These are phyloP conservation scores for Rhopalosiphum maidis DNA, from an alignment of 1,140 invertebrate species.

Conservation along the genomic window DNA sequence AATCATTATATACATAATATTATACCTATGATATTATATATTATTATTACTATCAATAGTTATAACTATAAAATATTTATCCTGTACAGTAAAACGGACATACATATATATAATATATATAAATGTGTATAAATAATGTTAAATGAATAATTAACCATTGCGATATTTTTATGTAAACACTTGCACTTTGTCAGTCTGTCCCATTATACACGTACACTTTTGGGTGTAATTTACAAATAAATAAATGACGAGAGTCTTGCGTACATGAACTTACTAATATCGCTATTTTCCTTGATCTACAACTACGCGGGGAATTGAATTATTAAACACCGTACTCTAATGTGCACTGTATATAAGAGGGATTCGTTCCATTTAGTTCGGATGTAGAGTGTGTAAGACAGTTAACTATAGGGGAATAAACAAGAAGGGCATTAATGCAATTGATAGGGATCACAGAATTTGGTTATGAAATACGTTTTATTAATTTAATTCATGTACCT, in stretches of 20 bases:
- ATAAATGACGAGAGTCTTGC: background rate
- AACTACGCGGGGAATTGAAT: conserved; percentile 32
- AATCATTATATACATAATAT: background rate
- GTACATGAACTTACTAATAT: background rate
- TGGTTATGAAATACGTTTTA: background rate
- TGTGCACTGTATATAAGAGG: background rate
- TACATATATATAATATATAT: background rate
- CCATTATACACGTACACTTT: background rate
- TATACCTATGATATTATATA: background rate
- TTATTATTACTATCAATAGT: background rate
- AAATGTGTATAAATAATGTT: background rate
- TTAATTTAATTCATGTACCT: background rate
- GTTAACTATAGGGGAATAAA: conserved; percentile 28
- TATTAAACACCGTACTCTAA: conserved; percentile 31
- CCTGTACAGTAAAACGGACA: background rate
- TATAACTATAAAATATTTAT: background rate
- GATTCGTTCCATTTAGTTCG: conserved; percentile 25
- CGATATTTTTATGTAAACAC: background rate
- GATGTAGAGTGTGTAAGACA: background rate
- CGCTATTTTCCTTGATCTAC: background rate
- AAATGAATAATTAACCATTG: background rate
- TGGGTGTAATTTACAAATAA: conserved; percentile 3
- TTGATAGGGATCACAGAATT: conserved; percentile 34
- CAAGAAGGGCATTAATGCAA: conserved; percentile 29
- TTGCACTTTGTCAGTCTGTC: background rate